Evolutionary conservation across 2,113 vertebrate species (phyloP).

Genomic region (Bolborhynchus lineola): DNA sequence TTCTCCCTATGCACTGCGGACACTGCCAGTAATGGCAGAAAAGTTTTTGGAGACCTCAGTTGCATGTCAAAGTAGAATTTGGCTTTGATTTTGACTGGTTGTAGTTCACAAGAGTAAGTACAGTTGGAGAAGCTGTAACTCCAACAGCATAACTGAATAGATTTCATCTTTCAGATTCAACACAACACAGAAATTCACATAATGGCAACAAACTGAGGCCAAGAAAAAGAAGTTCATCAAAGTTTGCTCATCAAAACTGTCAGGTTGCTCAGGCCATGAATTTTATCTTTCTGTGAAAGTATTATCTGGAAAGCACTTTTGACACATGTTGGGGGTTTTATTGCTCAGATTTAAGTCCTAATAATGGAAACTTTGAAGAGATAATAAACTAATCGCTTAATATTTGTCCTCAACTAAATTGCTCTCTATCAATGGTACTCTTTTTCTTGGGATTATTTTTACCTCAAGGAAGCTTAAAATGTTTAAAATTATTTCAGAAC

Average conservation of each 20-base stretch:
- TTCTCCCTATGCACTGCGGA: background rate
- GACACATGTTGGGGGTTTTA: background rate
- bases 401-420: background rate
- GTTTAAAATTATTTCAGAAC: background rate
- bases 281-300: background rate
- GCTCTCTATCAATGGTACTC: background rate
- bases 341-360: background rate
- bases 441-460: background rate
- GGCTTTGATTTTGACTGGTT: background rate
- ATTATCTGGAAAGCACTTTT: background rate
- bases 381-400: background rate
- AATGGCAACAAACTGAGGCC: background rate
- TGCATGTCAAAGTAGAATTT: background rate
- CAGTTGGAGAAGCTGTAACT: background rate
- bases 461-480: background rate
- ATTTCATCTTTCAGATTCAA: background rate
- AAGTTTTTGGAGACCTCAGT: background rate
- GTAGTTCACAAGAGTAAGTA: background rate
- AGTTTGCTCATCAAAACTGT: background rate
- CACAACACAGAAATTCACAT: background rate
- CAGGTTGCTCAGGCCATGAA: background rate
- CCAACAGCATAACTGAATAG: no score
- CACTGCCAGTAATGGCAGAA: background rate
- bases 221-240: background rate
- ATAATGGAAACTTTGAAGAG: background rate